phyloP scores from a whole-genome alignment of 2,797 vertebrate species.

The Paedocypris micromegethes region DNA sequence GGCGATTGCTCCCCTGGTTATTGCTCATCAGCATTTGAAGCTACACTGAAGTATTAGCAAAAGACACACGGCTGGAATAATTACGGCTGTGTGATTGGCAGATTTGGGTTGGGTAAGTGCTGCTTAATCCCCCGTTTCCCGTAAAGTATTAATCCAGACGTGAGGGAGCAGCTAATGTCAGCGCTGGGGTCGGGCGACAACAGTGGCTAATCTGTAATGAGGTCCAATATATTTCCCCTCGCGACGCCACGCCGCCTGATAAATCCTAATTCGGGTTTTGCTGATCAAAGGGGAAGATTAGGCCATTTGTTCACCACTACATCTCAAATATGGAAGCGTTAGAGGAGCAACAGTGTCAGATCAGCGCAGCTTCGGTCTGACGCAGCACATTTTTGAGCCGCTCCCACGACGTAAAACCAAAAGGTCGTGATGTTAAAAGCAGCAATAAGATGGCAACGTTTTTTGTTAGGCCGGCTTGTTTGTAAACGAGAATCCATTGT shows the following conservation, averaged over 20 bases:
- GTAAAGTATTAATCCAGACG: constrained; percentile 34
- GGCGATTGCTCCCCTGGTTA: constrained; percentile 23
- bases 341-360: background rate
- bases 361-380: background rate
- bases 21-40: constrained; percentile 27
- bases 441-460: no score
- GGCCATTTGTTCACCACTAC: constrained; percentile 4
- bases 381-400: no score
- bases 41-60: constrained; percentile 26
- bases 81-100: constrained; percentile 35
- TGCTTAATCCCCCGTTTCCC: constrained; percentile 39
- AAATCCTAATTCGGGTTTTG: constrained; percentile 12
- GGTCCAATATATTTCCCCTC: constrained; percentile 29
- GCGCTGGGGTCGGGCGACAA: constrained; percentile 31
- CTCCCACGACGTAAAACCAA: no score
- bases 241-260: constrained; percentile 16
- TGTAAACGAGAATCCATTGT: no score
- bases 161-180: constrained; percentile 38
- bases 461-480: no score
- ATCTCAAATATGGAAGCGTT: constrained; percentile 13
- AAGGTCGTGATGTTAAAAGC: no score
- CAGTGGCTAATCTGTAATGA: constrained; percentile 35
- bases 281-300: constrained; percentile 9
- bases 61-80: constrained; percentile 30
- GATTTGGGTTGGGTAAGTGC: constrained; percentile 30